Evolutionary conservation across 2,888 invertebrate genomes (phyloP).

Genomic region (Tryphoninae sp.): DNA sequence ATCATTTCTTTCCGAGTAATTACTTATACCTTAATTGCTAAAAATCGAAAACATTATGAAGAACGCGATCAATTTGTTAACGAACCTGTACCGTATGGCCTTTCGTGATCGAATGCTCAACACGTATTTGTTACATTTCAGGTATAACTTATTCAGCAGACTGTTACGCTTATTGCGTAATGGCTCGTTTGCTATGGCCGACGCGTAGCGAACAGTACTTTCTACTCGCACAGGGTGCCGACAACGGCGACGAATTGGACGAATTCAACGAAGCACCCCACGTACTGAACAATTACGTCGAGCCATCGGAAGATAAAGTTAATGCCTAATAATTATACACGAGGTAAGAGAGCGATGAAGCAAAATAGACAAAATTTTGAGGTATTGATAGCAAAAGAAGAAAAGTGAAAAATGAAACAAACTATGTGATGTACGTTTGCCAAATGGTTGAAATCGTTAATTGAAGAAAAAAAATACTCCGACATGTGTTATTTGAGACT

Average conservation of each 20-base stretch:
- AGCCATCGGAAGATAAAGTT: constrained; percentile 80
- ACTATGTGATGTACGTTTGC: constrained; percentile 77
- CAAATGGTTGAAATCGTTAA: constrained; percentile 68
- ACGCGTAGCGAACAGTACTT: constrained; percentile 96
- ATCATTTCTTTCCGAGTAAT: neutral
- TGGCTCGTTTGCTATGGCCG: constrained; percentile 98
- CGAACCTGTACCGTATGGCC: constrained; percentile 8
- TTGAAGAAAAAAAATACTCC: constrained; percentile 70
- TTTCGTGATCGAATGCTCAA: constrained; percentile 32
- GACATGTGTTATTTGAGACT: constrained; percentile 78
- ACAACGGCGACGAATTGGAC: constrained; percentile 89
- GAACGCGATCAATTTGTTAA: constrained; percentile 24
- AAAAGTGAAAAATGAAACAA: constrained; percentile 52
- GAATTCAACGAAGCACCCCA: constrained; percentile 96
- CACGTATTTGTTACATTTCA: constrained; percentile 78
- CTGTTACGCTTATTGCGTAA: constrained; percentile 95
- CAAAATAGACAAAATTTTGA: constrained; percentile 43
- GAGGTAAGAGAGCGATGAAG: constrained; percentile 35
- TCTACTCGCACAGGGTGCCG: constrained; percentile 85
- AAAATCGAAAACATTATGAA: constrained; percentile 22
- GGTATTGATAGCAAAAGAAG: constrained; percentile 17
- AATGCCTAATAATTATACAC: constrained; percentile 73
- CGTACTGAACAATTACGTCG: constrained; percentile 85
- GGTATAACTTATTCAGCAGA: constrained; percentile 98
- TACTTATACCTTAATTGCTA: constrained; percentile 11